These are phyloP conservation scores for Ispidina lecontei DNA, from an alignment of 2,797 vertebrate species.

Conservation along the genomic window DNA sequence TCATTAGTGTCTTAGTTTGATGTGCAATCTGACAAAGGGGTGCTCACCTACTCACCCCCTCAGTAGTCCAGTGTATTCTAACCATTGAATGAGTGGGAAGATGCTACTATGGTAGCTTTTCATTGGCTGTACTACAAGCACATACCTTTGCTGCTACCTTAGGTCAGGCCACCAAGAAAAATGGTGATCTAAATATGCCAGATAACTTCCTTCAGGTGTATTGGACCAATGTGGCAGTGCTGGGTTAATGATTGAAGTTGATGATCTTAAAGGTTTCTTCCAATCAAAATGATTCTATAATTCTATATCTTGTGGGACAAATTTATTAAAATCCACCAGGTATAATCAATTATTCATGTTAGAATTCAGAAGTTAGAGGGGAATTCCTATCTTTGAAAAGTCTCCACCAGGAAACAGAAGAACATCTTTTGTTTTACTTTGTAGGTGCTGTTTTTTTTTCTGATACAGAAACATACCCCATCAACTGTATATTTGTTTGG, in stretches of 20 bases:
- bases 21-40: background rate
- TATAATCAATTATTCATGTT: background rate
- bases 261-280: background rate
- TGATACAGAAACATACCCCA: background rate
- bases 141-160: background rate
- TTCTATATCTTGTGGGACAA: background rate
- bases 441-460: slow-evolving; percentile 37
- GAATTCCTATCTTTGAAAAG: background rate
- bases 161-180: background rate
- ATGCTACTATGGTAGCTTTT: background rate
- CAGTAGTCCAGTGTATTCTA: background rate
- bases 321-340: background rate
- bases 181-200: background rate
- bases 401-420: background rate
- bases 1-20: background rate
- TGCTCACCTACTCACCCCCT: no score
- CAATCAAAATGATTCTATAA: background rate
- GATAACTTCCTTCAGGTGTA: background rate
- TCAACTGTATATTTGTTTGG: slow-evolving; percentile 55
- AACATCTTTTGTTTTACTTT: slow-evolving; percentile 33
- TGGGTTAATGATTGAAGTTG: background rate
- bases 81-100: background rate
- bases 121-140: background rate
- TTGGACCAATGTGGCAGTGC: background rate
- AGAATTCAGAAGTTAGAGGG: background rate